Conservation (phyloP, 92 coral and sea anemone genomes). For the Epizoanthus stellaris region DNA sequence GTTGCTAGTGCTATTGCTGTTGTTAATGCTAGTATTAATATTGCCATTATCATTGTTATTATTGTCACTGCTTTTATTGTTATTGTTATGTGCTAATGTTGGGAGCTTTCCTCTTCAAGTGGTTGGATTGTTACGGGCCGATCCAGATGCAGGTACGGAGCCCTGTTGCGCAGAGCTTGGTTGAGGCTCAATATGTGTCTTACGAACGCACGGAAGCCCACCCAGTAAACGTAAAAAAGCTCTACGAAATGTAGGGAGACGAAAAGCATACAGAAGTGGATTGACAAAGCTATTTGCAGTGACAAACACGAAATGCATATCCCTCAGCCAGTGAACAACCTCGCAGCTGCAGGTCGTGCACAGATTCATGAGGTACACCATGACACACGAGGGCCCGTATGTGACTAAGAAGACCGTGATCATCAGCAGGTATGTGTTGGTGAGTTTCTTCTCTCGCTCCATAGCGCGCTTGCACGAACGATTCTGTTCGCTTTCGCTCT, state of each 20-base stretch:
- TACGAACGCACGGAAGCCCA: neutral
- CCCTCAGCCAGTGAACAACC: slow-evolving; percentile 90
- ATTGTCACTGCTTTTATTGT: too few relatives aligned
- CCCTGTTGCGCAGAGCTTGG: too few relatives aligned
- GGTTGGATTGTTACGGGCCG: too few relatives aligned
- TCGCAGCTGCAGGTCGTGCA: slow-evolving; percentile 87
- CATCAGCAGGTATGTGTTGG: slow-evolving; percentile 84
- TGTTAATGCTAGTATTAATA: too few relatives aligned
- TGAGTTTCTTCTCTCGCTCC: slow-evolving; percentile 73
- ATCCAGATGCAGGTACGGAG: too few relatives aligned
- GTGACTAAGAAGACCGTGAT: slow-evolving; percentile 77
- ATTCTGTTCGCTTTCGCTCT: slow-evolving; percentile 64
- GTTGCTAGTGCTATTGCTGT: too few relatives aligned
- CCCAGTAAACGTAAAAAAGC: slow-evolving; percentile 44
- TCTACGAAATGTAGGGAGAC: slow-evolving; percentile 75
- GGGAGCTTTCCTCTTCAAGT: too few relatives aligned
- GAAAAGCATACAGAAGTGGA: slow-evolving; percentile 87
- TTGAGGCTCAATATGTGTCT: neutral
- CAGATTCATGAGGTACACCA: slow-evolving; percentile 93
- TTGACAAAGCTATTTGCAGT: slow-evolving; percentile 83
- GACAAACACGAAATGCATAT: slow-evolving; percentile 82
- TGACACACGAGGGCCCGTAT: slow-evolving; percentile 85
- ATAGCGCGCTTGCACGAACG: slow-evolving; percentile 76
- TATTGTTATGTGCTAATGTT: too few relatives aligned
- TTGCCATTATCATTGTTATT: too few relatives aligned